phyloP scores from a whole-genome alignment of 1,140 invertebrate species.

The Matsumurasca onukii region DNA sequence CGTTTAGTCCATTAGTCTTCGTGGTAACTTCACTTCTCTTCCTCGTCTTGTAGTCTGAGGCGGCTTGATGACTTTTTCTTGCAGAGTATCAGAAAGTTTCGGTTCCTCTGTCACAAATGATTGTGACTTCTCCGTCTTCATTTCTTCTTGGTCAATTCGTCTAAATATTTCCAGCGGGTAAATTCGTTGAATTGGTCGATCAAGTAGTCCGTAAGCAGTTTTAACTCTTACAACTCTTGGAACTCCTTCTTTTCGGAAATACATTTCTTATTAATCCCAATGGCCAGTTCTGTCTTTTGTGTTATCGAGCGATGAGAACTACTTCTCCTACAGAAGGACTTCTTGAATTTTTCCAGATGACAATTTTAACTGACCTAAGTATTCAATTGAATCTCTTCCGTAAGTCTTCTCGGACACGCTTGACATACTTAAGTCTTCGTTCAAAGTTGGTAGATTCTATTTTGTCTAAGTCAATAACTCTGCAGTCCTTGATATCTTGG shows the following conservation, averaged over 20 bases:
- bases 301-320: constrained; percentile 18
- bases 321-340: background rate
- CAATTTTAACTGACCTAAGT: constrained; percentile 26
- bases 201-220: background rate
- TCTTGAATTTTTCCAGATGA: background rate
- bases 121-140: too few relatives aligned
- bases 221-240: background rate
- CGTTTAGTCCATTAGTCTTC: too few relatives aligned
- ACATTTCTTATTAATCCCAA: background rate
- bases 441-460: background rate
- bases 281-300: constrained; percentile 25
- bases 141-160: too few relatives aligned
- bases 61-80: too few relatives aligned
- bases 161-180: background rate
- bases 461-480: constrained; percentile 34
- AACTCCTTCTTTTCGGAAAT: background rate
- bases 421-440: background rate
- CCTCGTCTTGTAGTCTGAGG: too few relatives aligned
- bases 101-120: too few relatives aligned
- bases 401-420: constrained; percentile 8
- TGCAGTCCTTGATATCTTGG: constrained; percentile 36
- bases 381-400: constrained; percentile 19
- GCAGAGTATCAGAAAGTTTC: too few relatives aligned
- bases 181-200: background rate
- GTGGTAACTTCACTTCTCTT: too few relatives aligned